Conservation (phyloP, 2,888 invertebrate species). For the Dolichopus griseipennis region DNA sequence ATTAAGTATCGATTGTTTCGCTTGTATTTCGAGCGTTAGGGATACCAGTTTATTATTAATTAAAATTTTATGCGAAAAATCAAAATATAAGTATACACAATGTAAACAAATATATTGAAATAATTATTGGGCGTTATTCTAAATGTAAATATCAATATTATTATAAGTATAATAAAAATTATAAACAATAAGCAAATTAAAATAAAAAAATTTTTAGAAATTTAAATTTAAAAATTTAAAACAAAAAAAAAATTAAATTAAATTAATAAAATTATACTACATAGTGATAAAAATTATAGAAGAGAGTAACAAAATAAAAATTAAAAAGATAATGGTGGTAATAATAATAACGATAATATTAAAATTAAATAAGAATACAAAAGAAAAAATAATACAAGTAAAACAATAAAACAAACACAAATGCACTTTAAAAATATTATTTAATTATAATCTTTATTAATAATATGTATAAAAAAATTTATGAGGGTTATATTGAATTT, state of each 20-base stretch:
- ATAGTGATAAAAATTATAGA: slow-evolving; percentile 3
- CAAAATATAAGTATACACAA: slow-evolving; percentile 7
- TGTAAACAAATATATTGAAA: slow-evolving; percentile 7
- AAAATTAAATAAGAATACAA: neutral
- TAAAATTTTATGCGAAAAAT: slow-evolving; percentile 10
- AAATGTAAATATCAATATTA: slow-evolving; percentile 23
- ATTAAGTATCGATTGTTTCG: too few species aligned
- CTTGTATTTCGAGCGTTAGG: too few species aligned
- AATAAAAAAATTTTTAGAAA: slow-evolving; percentile 11
- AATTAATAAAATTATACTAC: slow-evolving; percentile 12
- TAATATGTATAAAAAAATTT: too few species aligned
- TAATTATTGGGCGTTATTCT: slow-evolving; percentile 24
- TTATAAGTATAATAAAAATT: slow-evolving; percentile 7
- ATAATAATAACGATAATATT: slow-evolving; percentile 4
- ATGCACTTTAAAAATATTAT: too few species aligned
- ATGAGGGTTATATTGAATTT: too few species aligned
- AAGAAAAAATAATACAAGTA: too few species aligned
- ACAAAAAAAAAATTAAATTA: slow-evolving; percentile 9
- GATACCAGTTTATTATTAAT: too few species aligned
- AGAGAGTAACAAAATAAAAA: neutral
- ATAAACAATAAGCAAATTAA: slow-evolving; percentile 5
- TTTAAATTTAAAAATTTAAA: neutral
- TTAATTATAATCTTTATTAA: too few species aligned
- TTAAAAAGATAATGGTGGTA: neutral
- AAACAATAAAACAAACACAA: too few species aligned